Base-by-base conservation (phyloP, 2,113 vertebrate genomes). In the Petromus typicus region DNA sequence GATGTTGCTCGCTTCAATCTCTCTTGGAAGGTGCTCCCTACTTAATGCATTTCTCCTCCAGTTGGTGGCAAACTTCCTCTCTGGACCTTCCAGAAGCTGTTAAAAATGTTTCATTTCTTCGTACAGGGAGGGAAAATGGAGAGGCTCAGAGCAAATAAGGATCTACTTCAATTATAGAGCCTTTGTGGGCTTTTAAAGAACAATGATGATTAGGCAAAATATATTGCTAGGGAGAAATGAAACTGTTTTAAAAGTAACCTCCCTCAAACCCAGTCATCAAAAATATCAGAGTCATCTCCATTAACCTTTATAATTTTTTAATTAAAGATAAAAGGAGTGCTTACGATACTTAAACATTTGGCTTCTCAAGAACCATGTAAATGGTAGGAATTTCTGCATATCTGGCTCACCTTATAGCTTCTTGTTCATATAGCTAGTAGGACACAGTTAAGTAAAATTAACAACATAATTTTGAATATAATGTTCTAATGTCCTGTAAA, bases 391-490 rank as follows among this genome's bases (percentile, higher is more conserved):
- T 76, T 80, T 88, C 48, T 82, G 97, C 92, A 98, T 96, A 94
- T 95, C 93, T 87, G 85, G 95, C 73, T 94, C 89, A 98, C 90
- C 91, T 96, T 37, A 84, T 96, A 98, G 97, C 92, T 84, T 95
- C 75, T 91, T 94, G 92, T 96, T 95, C 89, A 91, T 51, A 92
- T 34, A 64, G 32, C 80, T 79, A 93, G 94, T 2, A 94, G 10
- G 27, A 23, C 45, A 80, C 9, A 89, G 30, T n/a, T 40, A 73
- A 66, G 66, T 80, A 87, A 63, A 94, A 92, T 80, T 63, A 63
- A 73, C 59, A 5, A 82, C 23, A 2, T 75, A 82, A 63, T 37
- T 69, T 32, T 86, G 73, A 89, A 66, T 27, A 57, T 69, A 73
- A 71, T 32, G 61, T 61, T 73, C 18, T 45, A 71, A 11, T 57